Evolutionary conservation across 2,113 vertebrate species (phyloP), one percentile per base, ranked within the genome.

Genomic region (Pseudopodoces humilis): DNA sequence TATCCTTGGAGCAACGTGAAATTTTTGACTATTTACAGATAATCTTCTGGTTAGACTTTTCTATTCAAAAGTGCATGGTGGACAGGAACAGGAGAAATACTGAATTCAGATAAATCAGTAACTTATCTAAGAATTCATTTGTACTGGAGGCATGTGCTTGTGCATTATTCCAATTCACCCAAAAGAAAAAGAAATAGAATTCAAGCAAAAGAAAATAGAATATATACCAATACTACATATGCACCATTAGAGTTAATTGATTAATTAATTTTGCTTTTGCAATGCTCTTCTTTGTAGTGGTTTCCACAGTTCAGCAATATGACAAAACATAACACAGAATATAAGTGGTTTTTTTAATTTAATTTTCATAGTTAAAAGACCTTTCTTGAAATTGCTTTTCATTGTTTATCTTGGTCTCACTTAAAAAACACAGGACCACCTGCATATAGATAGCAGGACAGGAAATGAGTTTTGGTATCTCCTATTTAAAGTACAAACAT

Each of bases 401-500:
- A 53, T 75, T 85, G 28, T 80, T 96, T 92, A 71, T 86, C 85
- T 88, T 81, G 8, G 67, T 86, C 44, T 86, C 15, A 39, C n/a
- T 80, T 83, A 3, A 88, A 80, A 75, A 82, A 69, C 15, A 49
- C 43, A 67, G 22, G 56, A 63, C 44, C 25, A 88, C 85, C 56
- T 81, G 30, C 46, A 83, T 56, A 25, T 19, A 91, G 82, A 80
- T 83, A 93, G 83, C 2, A 0, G 30, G 24, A 77, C 86, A 31
- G 59, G 44, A 92, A 96, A 95, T 60, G 19, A 88, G 33, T 5
- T 85, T 91, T 71, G 46, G 6, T 77, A 58, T 70, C 52, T 94
- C 53, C 27, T 79, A 25, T 90, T 96, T 87, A 89, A 94, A 92
- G 50, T 53, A 74, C 43, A 93, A 74, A 86, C 27, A 78, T 47